Evolutionary conservation across 1,140 invertebrate species (phyloP), one percentile per base, ranked within the genome.

Genomic region (Drusus annulatus): DNA sequence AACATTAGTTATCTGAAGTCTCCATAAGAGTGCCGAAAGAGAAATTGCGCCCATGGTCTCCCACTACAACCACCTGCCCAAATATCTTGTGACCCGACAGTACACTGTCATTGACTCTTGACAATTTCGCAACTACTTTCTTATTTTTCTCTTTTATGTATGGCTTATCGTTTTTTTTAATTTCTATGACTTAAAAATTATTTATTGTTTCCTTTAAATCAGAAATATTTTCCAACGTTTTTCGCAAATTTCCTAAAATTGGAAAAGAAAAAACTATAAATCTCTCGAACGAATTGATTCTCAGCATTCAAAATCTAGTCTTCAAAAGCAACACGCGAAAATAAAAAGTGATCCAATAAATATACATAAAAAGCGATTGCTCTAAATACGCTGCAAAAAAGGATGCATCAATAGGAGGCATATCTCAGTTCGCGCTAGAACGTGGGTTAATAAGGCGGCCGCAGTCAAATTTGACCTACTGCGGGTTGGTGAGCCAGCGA

Each of bases 381-480:
- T 45, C 36, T 45, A 45, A 45, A 45, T 45, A 45, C 8, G 1
- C 36, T 45, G 36, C 2, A 45, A 45, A 45, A 45, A 71, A 65
- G 45, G 45, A 52, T 51, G 17, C 68, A 45, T 45, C 36, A 45
- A 45, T 45, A 45, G 36, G 13, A 45, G 36, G 36, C 25, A 36
- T 16, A 19, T 52, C 45, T 51, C 17, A 54, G 76, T 56, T 45
- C 58, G 76, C 76, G 76, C 58, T 45, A 63, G 17, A 19, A 60
- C 74, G 31, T 52, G 76, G 31, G 17, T 25, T 68, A 31, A 78
- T 17, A 54, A 78, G 50, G 28, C 76, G 17, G 28, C 58, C 23
- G 54, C 68, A 58, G 63, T 73, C 78, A 60, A 60, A 60, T 79
- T 88, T 87, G 85, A 81, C 85, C 81, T 86, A 84, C 83, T 83